phyloP scores from a whole-genome alignment of 2,888 invertebrate species.

The Drosophila melanocephala region DNA sequence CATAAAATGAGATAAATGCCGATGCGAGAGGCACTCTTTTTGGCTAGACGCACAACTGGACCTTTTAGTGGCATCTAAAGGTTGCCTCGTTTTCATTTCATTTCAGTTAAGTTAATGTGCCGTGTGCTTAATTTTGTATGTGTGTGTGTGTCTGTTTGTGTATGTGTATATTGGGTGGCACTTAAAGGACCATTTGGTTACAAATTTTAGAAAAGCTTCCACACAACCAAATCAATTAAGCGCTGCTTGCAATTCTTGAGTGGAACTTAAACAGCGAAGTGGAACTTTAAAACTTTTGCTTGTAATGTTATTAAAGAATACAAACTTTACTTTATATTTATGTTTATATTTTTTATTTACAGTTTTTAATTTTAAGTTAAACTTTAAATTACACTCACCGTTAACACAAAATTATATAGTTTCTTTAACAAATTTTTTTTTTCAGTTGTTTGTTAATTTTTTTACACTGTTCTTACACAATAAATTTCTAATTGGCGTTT shows the following conservation, averaged over 20 bases:
- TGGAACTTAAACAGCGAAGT: neutral
- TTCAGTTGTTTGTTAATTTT: neutral
- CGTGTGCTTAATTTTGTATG: slow-evolving; percentile 11
- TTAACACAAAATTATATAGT: slow-evolving; percentile 1
- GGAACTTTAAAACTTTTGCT: neutral
- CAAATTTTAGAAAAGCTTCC: slow-evolving; percentile 4
- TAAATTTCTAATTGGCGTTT: neutral
- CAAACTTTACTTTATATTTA: neutral
- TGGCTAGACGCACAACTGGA: slow-evolving; percentile 39
- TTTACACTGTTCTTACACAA: slow-evolving; percentile 15
- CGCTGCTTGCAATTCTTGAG: neutral
- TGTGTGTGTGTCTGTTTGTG: neutral
- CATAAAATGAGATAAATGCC: slow-evolving; percentile 67
- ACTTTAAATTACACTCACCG: slow-evolving; percentile 39
- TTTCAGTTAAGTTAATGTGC: slow-evolving; percentile 29
- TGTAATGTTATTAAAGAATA: neutral
- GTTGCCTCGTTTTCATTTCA: slow-evolving; percentile 43
- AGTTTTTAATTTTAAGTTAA: neutral
- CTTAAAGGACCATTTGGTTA: slow-evolving; percentile 19
- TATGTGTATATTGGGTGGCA: slow-evolving; percentile 15
- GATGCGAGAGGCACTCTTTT: slow-evolving; percentile 18
- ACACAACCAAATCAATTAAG: slow-evolving; percentile 35
- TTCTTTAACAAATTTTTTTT: neutral
- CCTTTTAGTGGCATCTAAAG: slow-evolving; percentile 44
- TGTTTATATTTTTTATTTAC: neutral